Base-by-base conservation (phyloP, 2,888 invertebrate genomes). In the Hydriomena furcata region DNA sequence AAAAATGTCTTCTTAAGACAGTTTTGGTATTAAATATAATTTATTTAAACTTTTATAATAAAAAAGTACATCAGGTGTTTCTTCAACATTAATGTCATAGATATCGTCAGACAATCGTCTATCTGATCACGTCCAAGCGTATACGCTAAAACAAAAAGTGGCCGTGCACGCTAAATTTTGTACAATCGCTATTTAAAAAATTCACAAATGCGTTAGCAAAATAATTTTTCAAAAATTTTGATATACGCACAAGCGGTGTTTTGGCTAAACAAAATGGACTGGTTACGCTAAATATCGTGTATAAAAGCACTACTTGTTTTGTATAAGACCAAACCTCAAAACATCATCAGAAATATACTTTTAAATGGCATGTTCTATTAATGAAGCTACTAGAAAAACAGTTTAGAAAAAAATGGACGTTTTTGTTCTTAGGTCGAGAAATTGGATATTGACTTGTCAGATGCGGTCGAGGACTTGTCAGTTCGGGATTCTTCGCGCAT, bases 351-450 rank as follows among this genome's bases (percentile, higher is more conserved):
- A 88, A 87, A 89, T 85, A 87, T 88, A 86, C 68, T 82, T 82
- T 80, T 82, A 82, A 69, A 87, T 88, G 88, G 88, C 88, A 73
- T 80, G 53, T 52, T 38, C 56, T 78, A 73, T 76, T 71, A 76
- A 79, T 79, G 84, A 82, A 81, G 82, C 85, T 87, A 87, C 84
- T 87, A 82, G 80, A 88, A 86, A 85, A 84, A 68, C 61, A 63
- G 83, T 71, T 82, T 88, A 85, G 85, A 87, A 86, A 87, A 89
- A 89, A 90, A 89, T 90, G 90, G 90, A 90, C 90, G 90, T 90
- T 85, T 85, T 69, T 78, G 84, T 86, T 88, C 75, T 87, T 87
- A 88, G 88, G 89, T 89, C 87, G 87, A 83, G 78, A 82, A 79
- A 66, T 80, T 79, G 85, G 84, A 79, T 83, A 81, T 82, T 80